Evolutionary conservation across 2,888 invertebrate species (phyloP).

Genomic region (Stictocephala bisonia): DNA sequence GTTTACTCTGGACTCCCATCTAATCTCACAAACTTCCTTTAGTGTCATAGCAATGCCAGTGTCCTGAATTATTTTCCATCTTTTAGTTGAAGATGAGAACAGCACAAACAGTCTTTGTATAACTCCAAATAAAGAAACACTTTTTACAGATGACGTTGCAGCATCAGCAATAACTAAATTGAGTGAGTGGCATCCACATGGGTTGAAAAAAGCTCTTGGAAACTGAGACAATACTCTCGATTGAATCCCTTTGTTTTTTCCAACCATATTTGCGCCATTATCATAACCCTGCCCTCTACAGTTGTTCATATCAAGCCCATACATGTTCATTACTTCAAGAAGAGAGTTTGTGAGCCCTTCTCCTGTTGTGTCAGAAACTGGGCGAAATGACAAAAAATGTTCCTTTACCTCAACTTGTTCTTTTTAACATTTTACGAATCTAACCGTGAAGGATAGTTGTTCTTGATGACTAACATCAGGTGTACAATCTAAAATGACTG

Average conservation of each 20-base stretch:
- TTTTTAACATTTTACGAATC: constrained; percentile 50
- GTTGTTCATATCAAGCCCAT: constrained; percentile 49
- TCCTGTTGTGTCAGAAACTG: constrained; percentile 45
- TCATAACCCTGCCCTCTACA: constrained; percentile 54
- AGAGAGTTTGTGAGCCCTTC: constrained; percentile 49
- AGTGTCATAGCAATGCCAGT: constrained; percentile 49
- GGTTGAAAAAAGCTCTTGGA: constrained; percentile 49
- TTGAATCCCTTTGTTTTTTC: constrained; percentile 53
- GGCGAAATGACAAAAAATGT: no score
- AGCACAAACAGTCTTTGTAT: constrained; percentile 49
- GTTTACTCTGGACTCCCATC: constrained; percentile 52
- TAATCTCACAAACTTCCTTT: constrained; percentile 52
- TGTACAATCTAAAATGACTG: constrained; percentile 53
- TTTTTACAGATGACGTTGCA: constrained; percentile 52
- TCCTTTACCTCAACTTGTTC: constrained; percentile 14
- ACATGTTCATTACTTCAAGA: constrained; percentile 16
- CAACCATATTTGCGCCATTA: constrained; percentile 54
- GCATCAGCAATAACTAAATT: constrained; percentile 48
- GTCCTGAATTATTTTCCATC: constrained; percentile 48
- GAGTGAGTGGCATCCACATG: constrained; percentile 51
- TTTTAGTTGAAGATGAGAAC: constrained; percentile 46
- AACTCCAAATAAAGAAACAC: constrained; percentile 51
- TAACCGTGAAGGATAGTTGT: constrained; percentile 51
- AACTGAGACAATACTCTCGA: constrained; percentile 45
- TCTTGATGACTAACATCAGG: constrained; percentile 52